Evolutionary conservation across 2,888 invertebrate genomes (phyloP).

Genomic region (Nomada lathburiana): DNA sequence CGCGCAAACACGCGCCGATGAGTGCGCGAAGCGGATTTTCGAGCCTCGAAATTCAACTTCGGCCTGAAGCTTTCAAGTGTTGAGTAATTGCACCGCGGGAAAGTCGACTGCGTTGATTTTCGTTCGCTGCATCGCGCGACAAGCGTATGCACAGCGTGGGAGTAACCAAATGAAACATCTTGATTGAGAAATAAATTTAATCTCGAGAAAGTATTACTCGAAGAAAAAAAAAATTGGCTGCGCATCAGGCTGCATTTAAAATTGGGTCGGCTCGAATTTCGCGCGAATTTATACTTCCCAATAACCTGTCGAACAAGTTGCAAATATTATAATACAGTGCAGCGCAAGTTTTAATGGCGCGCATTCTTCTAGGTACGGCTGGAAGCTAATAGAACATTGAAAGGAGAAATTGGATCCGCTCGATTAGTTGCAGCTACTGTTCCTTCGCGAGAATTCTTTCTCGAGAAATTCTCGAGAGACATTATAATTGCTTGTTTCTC

Average conservation of each 20-base stretch:
- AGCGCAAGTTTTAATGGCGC: conserved; percentile 2
- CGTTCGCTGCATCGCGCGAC: not conserved
- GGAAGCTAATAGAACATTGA: conserved; percentile 28
- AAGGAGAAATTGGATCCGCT: conserved; percentile 16
- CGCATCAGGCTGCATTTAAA: not conserved
- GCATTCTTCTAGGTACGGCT: not conserved
- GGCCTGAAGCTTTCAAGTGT: not conserved
- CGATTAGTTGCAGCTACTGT: conserved; percentile 17
- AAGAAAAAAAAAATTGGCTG: not conserved
- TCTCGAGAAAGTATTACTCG: too few relatives aligned
- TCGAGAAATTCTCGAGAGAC: too few relatives aligned
- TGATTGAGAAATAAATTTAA: too few relatives aligned
- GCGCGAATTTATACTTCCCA: not conserved
- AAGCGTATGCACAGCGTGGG: too few relatives aligned
- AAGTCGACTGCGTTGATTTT: not conserved
- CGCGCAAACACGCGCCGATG: conserved; percentile 24
- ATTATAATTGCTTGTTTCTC: too few relatives aligned
- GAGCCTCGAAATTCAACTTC: not conserved
- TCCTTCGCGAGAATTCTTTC: too few relatives aligned
- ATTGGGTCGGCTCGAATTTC: not conserved
- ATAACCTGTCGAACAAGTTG: not conserved
- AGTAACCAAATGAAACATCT: too few relatives aligned
- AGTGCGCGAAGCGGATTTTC: conserved; percentile 13
- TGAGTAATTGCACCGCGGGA: conserved; percentile 6
- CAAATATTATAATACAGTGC: not conserved